A percentile compares a stretch with the other conserved stretches of the same genome.
Conservation (phyloP, 2,113 vertebrate genomes). For the Sinocyclocheilus grahami region DNA sequence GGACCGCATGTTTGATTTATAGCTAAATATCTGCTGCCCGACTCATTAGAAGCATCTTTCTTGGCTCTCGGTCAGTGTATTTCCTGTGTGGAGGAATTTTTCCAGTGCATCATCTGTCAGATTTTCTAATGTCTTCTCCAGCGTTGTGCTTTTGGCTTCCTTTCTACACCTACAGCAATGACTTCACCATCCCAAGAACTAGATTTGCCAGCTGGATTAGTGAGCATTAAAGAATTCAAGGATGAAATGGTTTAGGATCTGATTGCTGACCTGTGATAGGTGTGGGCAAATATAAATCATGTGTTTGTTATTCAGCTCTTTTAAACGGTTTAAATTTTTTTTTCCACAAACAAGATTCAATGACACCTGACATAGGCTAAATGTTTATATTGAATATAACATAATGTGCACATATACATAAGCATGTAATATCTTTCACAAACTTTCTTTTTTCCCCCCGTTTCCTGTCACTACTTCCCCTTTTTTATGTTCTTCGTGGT, state of each 20-base stretch:
- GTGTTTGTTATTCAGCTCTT: neutral
- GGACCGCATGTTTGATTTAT: neutral
- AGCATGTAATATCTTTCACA: neutral
- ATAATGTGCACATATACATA: neutral
- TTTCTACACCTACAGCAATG: neutral
- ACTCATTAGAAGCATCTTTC: conserved; percentile 1
- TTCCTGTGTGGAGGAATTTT: conserved; percentile 5
- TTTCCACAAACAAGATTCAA: too few species aligned
- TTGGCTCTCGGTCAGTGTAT: neutral
- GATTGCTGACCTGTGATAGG: neutral
- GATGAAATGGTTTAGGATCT: neutral
- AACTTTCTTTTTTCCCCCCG: conserved; percentile 55
- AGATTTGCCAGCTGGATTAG: neutral
- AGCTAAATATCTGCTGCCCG: neutral
- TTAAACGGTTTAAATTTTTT: neutral
- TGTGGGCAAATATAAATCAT: neutral
- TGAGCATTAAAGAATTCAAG: neutral
- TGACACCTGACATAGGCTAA: too few species aligned
- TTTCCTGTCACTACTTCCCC: conserved; percentile 59
- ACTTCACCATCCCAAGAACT: neutral
- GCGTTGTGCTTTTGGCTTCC: neutral
- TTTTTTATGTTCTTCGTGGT: conserved; percentile 50
- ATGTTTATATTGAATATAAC: too few species aligned
- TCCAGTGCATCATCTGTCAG: conserved; percentile 4
- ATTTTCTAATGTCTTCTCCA: conserved; percentile 29